Base-by-base conservation (phyloP, 2,888 invertebrate genomes). In the Spodoptera littoralis region DNA sequence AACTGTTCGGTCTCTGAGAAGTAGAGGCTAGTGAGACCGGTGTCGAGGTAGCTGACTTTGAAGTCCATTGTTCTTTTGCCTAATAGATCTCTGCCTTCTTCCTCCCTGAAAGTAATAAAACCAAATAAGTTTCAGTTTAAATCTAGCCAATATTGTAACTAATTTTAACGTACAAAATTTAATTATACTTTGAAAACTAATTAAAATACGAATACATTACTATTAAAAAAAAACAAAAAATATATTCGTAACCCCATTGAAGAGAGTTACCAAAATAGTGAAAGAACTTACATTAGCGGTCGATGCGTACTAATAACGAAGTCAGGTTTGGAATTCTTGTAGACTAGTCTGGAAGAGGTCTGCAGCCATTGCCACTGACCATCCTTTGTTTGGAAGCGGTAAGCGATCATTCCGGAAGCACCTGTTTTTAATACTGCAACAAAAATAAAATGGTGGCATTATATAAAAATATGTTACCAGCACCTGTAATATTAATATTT, bases 61-160 rank as follows among this genome's bases (percentile, higher is more conserved):
- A 99, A 99, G 92, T 99, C 99, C 98, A 99, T 99, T 6, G 99
- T 99, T 75, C 99, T 96, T 92, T 99, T 99, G 43, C 99, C 99
- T 53, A 99, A 95, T 68, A 99, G 95, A 92, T 99, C 99, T 74
- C 98, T 96, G 11, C 99, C 99, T 95, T 99, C 99, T 92, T 99
- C 99, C 89, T 99, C 99, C 96, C 98, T 99, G 92, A 45, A 95
- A 90, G 60, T 55, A 11, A 50, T 1, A 36, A 59, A 8, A 36
- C 0, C 6, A 36, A 36, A 8, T 36, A 36, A 36, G 36, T 6
- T 36, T 36, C 36, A 30, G 30, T 30, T 30, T 30, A 6, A 30
- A 30, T 30, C 4, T 2, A 30, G 30, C 30, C 6, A 6, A 3
- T 30, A 6, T 30, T 30, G 6, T 30, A 6, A 2, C 4, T 30